A percentile compares a stretch with the other conserved stretches of the same genome.
Conservation (phyloP, 2,888 invertebrate species). For the Oscheius myriophilus region DNA sequence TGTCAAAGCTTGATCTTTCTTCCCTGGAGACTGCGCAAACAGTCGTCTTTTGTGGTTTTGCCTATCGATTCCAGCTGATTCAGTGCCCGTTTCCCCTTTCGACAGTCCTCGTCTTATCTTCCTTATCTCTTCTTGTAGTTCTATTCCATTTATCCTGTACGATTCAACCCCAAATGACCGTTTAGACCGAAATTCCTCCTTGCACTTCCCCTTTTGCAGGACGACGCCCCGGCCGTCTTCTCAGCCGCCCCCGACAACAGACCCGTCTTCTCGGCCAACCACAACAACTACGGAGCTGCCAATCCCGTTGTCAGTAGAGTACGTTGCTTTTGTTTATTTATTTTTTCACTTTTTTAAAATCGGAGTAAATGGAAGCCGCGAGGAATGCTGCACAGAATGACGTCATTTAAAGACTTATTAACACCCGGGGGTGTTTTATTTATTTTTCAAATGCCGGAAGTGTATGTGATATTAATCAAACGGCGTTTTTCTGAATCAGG, state of each 20-base stretch:
- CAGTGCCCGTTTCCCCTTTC: not conserved
- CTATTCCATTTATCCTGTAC: not conserved
- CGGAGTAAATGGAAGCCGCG: not conserved
- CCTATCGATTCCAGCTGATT: not conserved
- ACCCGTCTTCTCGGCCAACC: constrained; percentile 21
- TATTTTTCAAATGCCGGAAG: too few relatives aligned
- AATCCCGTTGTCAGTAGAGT: not conserved
- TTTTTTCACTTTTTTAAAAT: not conserved
- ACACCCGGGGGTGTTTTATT: too few relatives aligned
- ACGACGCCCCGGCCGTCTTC: constrained; percentile 22
- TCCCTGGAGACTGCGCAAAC: not conserved
- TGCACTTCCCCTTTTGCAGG: constrained; percentile 7
- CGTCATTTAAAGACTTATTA: too few relatives aligned
- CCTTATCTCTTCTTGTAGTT: not conserved
- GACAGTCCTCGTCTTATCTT: not conserved
- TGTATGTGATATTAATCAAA: too few relatives aligned
- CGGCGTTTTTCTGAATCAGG: too few relatives aligned
- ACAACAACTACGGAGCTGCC: constrained; percentile 1
- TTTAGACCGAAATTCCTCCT: too few relatives aligned
- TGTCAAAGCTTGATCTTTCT: constrained; percentile 1
- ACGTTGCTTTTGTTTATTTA: not conserved
- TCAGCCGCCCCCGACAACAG: constrained; percentile 21
- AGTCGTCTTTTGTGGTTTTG: not conserved
- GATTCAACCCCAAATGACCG: too few relatives aligned
- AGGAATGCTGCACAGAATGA: not conserved